Evolutionary conservation across 1,140 invertebrate genomes (phyloP).

Genomic region (Camponotus floridanus): DNA sequence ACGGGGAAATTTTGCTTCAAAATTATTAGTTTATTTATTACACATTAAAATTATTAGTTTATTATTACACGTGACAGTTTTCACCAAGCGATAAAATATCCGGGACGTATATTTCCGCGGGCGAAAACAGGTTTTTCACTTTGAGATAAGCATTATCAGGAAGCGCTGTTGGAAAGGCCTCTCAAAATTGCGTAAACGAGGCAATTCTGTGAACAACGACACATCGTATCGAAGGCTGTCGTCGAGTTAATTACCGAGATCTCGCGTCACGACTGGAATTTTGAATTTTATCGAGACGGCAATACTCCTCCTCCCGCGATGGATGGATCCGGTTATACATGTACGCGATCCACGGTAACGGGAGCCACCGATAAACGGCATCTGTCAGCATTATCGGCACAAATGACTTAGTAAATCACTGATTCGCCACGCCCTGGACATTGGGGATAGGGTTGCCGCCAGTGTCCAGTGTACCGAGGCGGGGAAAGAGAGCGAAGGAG

Average conservation of each 20-base stretch:
- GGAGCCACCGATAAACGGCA: conserved; percentile 78
- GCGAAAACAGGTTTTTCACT: conserved; percentile 27
- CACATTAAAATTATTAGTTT: not conserved
- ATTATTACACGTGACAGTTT: not conserved
- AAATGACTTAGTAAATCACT: conserved; percentile 85
- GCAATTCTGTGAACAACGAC: not conserved
- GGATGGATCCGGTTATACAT: conserved; percentile 65
- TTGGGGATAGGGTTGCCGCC: conserved; percentile 82
- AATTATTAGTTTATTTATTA: not conserved
- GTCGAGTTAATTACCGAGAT: not conserved
- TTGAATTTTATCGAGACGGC: conserved; percentile 7
- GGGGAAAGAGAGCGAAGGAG: conserved; percentile 48
- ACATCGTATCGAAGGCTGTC: not conserved
- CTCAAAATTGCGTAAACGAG: conserved; percentile 15
- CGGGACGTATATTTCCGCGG: not conserved
- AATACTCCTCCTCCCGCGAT: not conserved
- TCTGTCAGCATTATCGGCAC: conserved; percentile 85
- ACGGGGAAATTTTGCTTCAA: not conserved
- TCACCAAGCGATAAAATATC: conserved; percentile 32
- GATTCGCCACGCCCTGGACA: conserved; percentile 84
- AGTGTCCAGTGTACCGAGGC: conserved; percentile 79
- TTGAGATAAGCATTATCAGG: conserved; percentile 23
- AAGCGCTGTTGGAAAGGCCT: not conserved
- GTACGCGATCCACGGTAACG: conserved; percentile 66
- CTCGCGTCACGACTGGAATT: not conserved